Evolutionary conservation across 2,113 vertebrate genomes (phyloP).

Genomic region (Halichoeres trimaculatus): DNA sequence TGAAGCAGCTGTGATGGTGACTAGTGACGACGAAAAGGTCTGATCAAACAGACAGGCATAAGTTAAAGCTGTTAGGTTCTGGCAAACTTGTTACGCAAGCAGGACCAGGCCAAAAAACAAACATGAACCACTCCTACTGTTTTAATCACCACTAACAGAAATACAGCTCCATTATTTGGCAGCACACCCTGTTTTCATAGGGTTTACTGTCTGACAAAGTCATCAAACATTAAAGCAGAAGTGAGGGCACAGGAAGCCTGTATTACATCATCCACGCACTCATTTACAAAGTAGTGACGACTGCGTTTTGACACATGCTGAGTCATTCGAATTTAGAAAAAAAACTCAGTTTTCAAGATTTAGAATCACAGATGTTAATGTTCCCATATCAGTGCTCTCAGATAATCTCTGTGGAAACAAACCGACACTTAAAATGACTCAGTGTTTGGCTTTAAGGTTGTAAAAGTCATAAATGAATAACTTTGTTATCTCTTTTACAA

Average conservation of each 20-base stretch:
- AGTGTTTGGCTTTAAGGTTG: neutral
- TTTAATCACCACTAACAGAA: neutral
- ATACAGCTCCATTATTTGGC: neutral
- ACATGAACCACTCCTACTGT: constrained; percentile 3
- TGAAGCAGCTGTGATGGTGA: too few relatives aligned
- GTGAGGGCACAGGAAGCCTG: rapidly evolving
- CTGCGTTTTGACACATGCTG: too few relatives aligned
- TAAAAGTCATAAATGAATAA: constrained; percentile 10
- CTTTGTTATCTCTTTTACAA: neutral
- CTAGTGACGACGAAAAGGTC: neutral
- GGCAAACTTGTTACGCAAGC: neutral
- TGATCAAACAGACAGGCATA: neutral
- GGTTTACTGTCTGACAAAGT: neutral
- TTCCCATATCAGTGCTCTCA: neutral
- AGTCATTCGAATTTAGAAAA: neutral
- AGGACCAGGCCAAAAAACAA: neutral
- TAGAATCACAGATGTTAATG: neutral
- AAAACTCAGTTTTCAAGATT: too few relatives aligned
- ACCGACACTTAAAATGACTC: neutral
- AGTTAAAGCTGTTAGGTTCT: neutral
- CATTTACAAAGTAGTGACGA: too few relatives aligned
- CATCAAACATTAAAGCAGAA: constrained; percentile 3
- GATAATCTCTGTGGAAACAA: constrained; percentile 1
- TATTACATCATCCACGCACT: constrained; percentile 28
- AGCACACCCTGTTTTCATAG: neutral